Conservation (phyloP, 2,113 vertebrate species). For the Engraulis encrasicolus region DNA sequence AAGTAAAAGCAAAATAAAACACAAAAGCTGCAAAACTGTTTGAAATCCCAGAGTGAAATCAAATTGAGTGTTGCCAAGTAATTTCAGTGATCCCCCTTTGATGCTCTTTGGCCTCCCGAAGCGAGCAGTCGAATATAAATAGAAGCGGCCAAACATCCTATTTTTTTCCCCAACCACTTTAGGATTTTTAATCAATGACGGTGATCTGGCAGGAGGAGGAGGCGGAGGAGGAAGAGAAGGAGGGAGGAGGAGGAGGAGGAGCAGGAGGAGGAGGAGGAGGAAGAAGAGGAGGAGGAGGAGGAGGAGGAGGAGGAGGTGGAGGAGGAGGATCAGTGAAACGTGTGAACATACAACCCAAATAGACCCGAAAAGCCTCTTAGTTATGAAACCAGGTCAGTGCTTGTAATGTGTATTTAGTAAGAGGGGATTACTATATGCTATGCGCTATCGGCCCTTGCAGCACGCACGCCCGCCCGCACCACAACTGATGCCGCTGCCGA, state of each 20-base stretch:
- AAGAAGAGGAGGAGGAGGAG: no score
- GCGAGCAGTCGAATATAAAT: conserved; percentile 1
- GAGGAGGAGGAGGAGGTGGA: no score
- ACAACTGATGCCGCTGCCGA: no score
- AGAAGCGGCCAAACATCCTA: background rate
- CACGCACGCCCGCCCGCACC: no score
- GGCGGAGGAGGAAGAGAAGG: no score
- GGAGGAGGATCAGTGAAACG: conserved; percentile 21
- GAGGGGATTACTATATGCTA: conserved; percentile 38
- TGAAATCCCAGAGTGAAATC: conserved; percentile 14
- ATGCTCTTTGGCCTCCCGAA: background rate
- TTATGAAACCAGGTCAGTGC: conserved; percentile 38
- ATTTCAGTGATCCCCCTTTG: conserved; percentile 10
- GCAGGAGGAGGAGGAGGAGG: no score
- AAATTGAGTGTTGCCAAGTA: background rate
- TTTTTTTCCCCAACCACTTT: background rate
- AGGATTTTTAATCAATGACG: conserved; percentile 36
- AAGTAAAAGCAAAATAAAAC: background rate
- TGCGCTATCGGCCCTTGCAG: conserved; percentile 24
- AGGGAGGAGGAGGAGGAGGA: no score
- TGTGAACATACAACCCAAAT: conserved; percentile 39
- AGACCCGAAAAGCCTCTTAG: conserved; percentile 45
- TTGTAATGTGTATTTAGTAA: conserved; percentile 42
- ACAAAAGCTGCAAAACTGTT: background rate
- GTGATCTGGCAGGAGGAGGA: conserved; percentile 5